These are phyloP conservation scores for Melospiza melodia DNA, from an alignment of 2,113 vertebrate genomes.

Conservation along the genomic window DNA sequence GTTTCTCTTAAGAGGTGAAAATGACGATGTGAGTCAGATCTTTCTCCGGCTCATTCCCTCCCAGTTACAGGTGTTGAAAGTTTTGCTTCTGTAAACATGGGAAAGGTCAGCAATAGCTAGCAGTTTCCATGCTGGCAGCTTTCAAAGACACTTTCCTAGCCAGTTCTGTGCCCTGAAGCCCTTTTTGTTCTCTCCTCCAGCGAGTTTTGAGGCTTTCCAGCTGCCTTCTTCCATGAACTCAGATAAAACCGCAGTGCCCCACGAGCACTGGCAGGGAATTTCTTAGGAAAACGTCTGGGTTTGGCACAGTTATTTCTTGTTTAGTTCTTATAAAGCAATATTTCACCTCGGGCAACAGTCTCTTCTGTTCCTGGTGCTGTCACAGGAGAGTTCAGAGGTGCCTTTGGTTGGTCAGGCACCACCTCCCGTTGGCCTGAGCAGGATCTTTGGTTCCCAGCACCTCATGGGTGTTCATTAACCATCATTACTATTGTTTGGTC, in stretches of 20 bases:
- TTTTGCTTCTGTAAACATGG: background rate
- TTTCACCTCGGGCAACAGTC: background rate
- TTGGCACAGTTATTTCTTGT: background rate
- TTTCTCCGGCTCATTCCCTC: background rate
- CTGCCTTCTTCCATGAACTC: background rate
- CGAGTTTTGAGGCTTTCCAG: background rate
- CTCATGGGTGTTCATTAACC: background rate
- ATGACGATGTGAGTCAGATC: background rate
- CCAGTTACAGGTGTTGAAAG: background rate
- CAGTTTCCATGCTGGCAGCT: background rate
- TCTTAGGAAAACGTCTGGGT: background rate
- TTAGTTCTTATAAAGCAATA: background rate
- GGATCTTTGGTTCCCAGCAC: background rate
- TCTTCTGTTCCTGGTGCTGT: background rate
- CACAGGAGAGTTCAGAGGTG: background rate
- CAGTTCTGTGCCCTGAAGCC: background rate
- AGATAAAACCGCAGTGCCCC: background rate
- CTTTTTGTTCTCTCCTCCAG: background rate
- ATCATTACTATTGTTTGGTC: background rate
- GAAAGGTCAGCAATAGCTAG: background rate
- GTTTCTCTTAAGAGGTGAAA: conserved; percentile 16
- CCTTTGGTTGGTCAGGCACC: background rate
- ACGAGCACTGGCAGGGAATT: background rate
- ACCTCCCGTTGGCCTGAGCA: background rate
- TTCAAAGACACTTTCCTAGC: background rate